phyloP scores from a whole-genome alignment of 2,888 invertebrate genomes.

The Cryptus viduatorius region DNA sequence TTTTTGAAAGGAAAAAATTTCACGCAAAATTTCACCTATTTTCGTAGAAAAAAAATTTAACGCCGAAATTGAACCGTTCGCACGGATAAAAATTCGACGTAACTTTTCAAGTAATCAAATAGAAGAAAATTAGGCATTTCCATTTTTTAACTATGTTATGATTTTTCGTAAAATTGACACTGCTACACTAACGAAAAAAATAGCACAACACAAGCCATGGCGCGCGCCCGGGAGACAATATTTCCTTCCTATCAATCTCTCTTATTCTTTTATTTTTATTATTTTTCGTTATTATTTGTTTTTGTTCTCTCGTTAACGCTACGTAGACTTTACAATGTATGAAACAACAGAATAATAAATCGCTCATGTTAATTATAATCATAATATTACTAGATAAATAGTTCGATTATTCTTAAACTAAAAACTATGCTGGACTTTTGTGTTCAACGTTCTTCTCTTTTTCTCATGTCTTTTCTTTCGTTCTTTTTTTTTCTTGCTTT shows the following conservation, averaged over 20 bases:
- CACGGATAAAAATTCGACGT: too few relatives aligned
- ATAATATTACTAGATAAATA: slow-evolving; percentile 77
- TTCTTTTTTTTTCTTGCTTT: slow-evolving; percentile 1
- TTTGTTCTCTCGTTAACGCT: slow-evolving; percentile 75
- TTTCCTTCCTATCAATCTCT: not conserved
- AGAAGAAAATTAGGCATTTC: not conserved
- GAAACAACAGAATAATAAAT: slow-evolving; percentile 80
- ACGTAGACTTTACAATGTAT: slow-evolving; percentile 82
- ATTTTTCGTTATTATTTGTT: slow-evolving; percentile 29
- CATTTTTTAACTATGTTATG: too few relatives aligned
- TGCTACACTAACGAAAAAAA: too few relatives aligned
- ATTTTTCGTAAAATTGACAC: too few relatives aligned
- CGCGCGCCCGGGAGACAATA: slow-evolving; percentile 22
- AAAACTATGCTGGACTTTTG: slow-evolving; percentile 61
- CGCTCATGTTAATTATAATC: slow-evolving; percentile 57
- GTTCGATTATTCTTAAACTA: slow-evolving; percentile 67
- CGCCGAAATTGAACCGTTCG: too few relatives aligned
- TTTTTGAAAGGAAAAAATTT: not conserved
- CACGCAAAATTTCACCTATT: not conserved
- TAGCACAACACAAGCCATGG: not conserved
- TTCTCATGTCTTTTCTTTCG: slow-evolving; percentile 11
- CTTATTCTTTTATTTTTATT: slow-evolving; percentile 22
- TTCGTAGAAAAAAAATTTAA: not conserved
- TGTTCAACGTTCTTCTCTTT: slow-evolving; percentile 41
- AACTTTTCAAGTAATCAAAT: not conserved